Evolutionary conservation across 2,797 vertebrate genomes (phyloP).

Genomic region (Thunnus albacares): DNA sequence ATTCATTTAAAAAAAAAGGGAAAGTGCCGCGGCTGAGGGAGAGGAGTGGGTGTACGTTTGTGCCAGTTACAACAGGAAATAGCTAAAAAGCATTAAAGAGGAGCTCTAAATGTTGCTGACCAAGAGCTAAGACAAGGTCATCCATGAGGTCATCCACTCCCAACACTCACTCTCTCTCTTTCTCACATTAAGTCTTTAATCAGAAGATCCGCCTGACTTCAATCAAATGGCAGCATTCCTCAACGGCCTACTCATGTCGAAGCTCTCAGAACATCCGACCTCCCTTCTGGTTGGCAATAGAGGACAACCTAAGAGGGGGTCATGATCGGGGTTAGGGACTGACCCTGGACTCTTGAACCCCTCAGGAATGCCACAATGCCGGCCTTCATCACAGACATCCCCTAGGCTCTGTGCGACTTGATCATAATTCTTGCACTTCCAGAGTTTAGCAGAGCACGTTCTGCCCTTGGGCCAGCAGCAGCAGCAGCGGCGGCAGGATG

Average conservation of each 20-base stretch:
- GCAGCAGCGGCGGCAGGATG: slow-evolving; percentile 30
- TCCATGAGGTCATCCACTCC: slow-evolving; percentile 34
- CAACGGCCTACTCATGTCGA: slow-evolving; percentile 59
- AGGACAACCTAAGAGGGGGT: slow-evolving; percentile 66
- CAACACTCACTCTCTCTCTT: slow-evolving; percentile 43
- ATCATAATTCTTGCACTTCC: slow-evolving; percentile 65
- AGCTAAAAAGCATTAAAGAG: slow-evolving; percentile 54
- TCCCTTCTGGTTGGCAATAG: slow-evolving; percentile 40
- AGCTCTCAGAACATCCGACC: slow-evolving; percentile 66
- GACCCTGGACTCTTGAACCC: slow-evolving; percentile 62
- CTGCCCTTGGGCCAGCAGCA: slow-evolving; percentile 54
- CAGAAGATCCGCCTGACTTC: slow-evolving; percentile 60
- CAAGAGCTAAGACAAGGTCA: slow-evolving; percentile 38
- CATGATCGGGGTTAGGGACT: slow-evolving; percentile 59
- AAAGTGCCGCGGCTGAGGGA: slow-evolving; percentile 1
- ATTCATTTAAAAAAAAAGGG: slow-evolving; percentile 34
- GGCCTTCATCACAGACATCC: slow-evolving; percentile 73
- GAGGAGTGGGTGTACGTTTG: slow-evolving; percentile 41
- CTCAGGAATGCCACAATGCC: slow-evolving; percentile 73
- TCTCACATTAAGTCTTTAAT: slow-evolving; percentile 66
- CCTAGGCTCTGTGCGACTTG: slow-evolving; percentile 45
- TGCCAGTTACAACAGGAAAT: slow-evolving; percentile 58
- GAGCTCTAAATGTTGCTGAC: slow-evolving; percentile 35
- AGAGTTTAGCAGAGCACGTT: slow-evolving; percentile 54
- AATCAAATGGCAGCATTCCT: slow-evolving; percentile 72